These are phyloP conservation scores for Stegana nigrithorax DNA, from an alignment of 2,888 invertebrate species.

Conservation along the genomic window DNA sequence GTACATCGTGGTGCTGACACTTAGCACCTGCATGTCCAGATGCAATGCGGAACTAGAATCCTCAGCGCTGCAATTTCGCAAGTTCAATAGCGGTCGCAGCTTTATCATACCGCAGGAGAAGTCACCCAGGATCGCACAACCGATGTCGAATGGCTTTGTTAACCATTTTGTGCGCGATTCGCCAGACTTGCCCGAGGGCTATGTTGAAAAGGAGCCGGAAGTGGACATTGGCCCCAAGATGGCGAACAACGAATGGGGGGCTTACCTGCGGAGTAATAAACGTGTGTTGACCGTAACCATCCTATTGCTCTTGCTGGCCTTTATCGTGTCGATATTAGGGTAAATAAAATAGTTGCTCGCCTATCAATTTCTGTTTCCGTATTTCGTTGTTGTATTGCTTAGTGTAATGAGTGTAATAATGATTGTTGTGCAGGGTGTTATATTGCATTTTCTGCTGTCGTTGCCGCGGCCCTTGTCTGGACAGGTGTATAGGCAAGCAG, in stretches of 20 bases:
- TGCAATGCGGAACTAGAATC: too few species aligned
- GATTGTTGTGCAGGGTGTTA: background rate
- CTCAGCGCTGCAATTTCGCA: background rate
- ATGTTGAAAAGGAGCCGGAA: background rate
- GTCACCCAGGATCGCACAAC: background rate
- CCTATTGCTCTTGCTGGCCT: background rate
- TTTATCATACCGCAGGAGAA: too few species aligned
- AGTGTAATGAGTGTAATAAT: background rate
- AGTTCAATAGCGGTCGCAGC: background rate
- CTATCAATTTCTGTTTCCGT: too few species aligned
- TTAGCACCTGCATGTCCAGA: too few species aligned
- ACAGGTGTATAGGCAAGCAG: background rate
- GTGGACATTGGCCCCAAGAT: slow-evolving; percentile 22
- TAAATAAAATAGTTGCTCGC: too few species aligned
- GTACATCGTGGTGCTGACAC: too few species aligned
- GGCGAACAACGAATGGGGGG: slow-evolving; percentile 12
- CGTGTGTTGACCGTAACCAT: background rate
- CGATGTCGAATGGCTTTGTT: background rate
- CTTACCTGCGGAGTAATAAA: background rate
- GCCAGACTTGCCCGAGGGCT: slow-evolving; percentile 12
- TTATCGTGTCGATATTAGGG: slow-evolving; percentile 13
- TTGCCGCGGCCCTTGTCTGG: background rate
- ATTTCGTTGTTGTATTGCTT: background rate
- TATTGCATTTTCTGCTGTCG: background rate
- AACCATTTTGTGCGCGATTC: background rate